Evolutionary conservation across 2,113 vertebrate species (phyloP).

Genomic region (Tylochromis polylepis): DNA sequence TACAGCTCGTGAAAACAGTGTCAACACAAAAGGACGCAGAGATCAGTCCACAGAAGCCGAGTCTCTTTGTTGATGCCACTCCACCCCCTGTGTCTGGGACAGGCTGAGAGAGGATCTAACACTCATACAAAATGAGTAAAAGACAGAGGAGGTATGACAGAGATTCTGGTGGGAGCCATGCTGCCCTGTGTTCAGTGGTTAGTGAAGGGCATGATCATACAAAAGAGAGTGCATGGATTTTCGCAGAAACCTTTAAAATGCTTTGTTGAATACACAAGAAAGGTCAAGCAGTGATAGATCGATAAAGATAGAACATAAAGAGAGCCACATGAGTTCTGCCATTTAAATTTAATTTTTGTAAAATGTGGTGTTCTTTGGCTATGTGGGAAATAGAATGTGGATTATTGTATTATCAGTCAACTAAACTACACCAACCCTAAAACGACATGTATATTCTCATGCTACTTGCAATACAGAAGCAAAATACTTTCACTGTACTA

Average conservation of each 20-base stretch:
- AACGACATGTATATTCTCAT: neutral
- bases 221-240: constrained; percentile 29
- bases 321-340: neutral
- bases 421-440: neutral
- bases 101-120: constrained; percentile 14
- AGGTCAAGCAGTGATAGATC: constrained; percentile 52
- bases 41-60: constrained; percentile 47
- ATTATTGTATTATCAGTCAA: neutral
- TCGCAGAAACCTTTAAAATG: constrained; percentile 39
- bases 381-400: neutral
- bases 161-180: constrained; percentile 15
- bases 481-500: neutral
- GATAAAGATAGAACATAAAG: constrained; percentile 44
- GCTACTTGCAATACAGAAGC: neutral
- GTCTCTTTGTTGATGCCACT: constrained; percentile 40
- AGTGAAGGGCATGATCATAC: constrained; percentile 42
- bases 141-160: neutral
- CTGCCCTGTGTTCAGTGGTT: constrained; percentile 11
- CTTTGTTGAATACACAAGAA: constrained; percentile 45
- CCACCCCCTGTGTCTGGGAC: constrained; percentile 37
- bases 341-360: neutral
- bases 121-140: neutral
- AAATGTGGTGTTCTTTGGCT: neutral
- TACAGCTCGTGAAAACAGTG: constrained; percentile 32
- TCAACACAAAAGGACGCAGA: constrained; percentile 49